Evolutionary conservation across 2,888 invertebrate species (phyloP).

Genomic region (Machimus rusticus): DNA sequence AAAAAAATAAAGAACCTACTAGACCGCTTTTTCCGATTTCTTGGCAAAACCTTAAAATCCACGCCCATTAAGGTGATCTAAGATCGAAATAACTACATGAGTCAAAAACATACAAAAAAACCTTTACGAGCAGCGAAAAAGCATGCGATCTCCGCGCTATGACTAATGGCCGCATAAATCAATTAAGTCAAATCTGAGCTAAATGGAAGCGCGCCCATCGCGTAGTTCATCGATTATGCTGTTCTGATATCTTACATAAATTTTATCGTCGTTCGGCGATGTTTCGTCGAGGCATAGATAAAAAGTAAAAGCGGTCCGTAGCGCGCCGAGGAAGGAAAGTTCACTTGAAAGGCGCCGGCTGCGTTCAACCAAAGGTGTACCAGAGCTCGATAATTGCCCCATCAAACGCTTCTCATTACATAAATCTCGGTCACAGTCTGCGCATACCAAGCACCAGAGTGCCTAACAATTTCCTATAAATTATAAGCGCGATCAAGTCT

Average conservation of each 20-base stretch:
- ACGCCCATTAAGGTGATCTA: not conserved
- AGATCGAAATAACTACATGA: not conserved
- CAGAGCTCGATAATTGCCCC: conserved; percentile 22
- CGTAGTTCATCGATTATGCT: not conserved
- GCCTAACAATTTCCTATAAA: conserved; percentile 20
- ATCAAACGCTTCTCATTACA: conserved; percentile 34
- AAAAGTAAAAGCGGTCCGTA: not conserved
- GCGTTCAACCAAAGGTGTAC: not conserved
- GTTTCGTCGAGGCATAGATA: not conserved
- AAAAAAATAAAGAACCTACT: not conserved
- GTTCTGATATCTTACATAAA: not conserved
- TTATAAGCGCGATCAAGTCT: not conserved
- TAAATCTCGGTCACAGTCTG: conserved; percentile 27
- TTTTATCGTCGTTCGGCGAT: not conserved
- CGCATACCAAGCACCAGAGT: conserved; percentile 5
- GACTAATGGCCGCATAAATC: conserved; percentile 22
- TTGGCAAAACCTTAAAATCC: not conserved
- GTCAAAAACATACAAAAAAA: not conserved
- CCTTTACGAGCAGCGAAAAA: not conserved
- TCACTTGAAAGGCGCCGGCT: not conserved
- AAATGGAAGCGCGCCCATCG: not conserved
- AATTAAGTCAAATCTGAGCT: not conserved
- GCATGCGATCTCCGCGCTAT: not conserved
- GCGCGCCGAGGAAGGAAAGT: not conserved
- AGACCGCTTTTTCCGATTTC: not conserved